These are phyloP conservation scores for Ceratina calcarata DNA, from an alignment of 1,140 invertebrate species.

Conservation along the genomic window DNA sequence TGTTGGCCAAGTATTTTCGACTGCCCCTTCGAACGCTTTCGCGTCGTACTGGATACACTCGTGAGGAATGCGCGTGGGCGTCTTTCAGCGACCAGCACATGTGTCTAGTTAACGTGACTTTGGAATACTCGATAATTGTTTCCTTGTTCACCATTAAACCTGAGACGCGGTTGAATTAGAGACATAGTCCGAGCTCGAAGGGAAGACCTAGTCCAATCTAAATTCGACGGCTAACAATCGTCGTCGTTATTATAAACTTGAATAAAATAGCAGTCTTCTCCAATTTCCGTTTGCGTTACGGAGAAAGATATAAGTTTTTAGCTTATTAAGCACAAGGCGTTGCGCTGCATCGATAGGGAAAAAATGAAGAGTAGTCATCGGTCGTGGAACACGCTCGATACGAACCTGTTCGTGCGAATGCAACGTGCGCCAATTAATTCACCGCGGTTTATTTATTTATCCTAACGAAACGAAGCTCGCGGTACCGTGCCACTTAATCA, in stretches of 20 bases:
- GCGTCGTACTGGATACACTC: neutral
- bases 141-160: slow-evolving; percentile 3
- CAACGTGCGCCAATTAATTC: slow-evolving; percentile 46
- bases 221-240: neutral
- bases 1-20: slow-evolving; percentile 26
- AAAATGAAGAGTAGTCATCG: slow-evolving; percentile 35
- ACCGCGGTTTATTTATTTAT: slow-evolving; percentile 48
- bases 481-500: slow-evolving; percentile 43
- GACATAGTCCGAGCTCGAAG: neutral
- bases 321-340: neutral
- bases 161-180: neutral
- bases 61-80: slow-evolving; percentile 17
- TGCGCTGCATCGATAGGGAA: slow-evolving; percentile 33
- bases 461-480: slow-evolving; percentile 22
- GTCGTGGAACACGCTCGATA: slow-evolving; percentile 42
- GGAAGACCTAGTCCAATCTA: neutral
- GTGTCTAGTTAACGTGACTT: neutral
- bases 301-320: neutral
- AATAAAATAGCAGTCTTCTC: too few relatives aligned
- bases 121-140: slow-evolving; percentile 11
- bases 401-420: slow-evolving; percentile 7
- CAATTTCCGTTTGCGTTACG: too few relatives aligned
- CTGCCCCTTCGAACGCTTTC: neutral
- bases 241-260: too few relatives aligned
- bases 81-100: neutral